Evolutionary conservation across 2,888 invertebrate genomes (phyloP).

Genomic region (Diogma glabrata): DNA sequence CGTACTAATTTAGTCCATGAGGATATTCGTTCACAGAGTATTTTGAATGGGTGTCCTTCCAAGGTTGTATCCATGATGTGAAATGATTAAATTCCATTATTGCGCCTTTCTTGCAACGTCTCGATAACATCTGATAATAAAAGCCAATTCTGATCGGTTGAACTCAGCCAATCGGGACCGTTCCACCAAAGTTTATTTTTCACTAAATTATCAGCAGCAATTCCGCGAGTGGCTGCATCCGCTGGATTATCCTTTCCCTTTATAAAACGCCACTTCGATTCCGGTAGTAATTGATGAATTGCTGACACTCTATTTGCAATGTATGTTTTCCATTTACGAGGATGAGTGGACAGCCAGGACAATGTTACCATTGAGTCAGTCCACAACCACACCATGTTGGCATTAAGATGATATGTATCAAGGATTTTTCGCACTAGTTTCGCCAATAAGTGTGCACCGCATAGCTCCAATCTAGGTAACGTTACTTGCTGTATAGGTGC

Average conservation of each 20-base stretch:
- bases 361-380: neutral
- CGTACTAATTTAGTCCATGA: neutral
- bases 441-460: neutral
- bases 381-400: neutral
- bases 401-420: no score
- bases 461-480: neutral
- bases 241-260: no score
- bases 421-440: neutral
- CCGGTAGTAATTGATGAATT: neutral
- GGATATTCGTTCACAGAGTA: neutral
- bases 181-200: no score
- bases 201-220: no score
- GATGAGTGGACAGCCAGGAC: neutral
- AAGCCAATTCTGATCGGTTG: neutral
- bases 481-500: neutral
- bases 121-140: neutral
- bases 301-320: no score
- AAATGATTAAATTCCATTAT: no score
- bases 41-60: neutral
- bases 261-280: no score
- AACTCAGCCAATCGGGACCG: no score
- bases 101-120: no score
- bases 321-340: neutral
- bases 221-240: no score
- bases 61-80: no score